Evolutionary conservation across 2,888 invertebrate genomes (phyloP), one percentile per base, ranked within the genome.

Genomic region (Lasius fuliginosus): DNA sequence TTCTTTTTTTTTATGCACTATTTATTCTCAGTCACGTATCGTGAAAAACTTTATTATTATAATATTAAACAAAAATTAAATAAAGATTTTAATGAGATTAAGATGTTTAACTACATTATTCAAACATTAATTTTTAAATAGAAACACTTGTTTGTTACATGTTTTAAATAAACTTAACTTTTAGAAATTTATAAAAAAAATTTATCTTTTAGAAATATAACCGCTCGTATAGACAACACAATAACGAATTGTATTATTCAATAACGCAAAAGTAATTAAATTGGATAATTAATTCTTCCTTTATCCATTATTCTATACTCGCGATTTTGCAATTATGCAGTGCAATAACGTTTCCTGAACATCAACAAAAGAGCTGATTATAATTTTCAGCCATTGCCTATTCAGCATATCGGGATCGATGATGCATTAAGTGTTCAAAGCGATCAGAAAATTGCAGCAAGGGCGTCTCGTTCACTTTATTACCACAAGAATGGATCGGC

Each of bases 381-480:
- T 15, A 73, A 49, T 62, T 81, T 81, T 73, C 8, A 18, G 33
- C 36, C 12, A 27, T 4, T 40, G 9, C 40, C 11, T 23, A 23
- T 71, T 69, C n/a, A 71, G 18, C 23, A 46, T 33, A 60, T 71
- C 27, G 23, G 33, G 1, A 73, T 73, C 60, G 36, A 81, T 58
- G 65, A 83, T 69, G 64, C 68, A 83, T 65, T 76, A 83, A 58
- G 82, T 49, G 67, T 65, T 81, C 33, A 82, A 84, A 79, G 69
- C 67, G 23, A 46, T 58, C 83, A 65, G 79, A 88, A 89, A 89
- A 89, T 77, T 84, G 87, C 83, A 87, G 77, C 49, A 68, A 60
- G 60, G 58, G 77, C 65, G n/a, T 65, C 84, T 62, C 53, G 84
- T 85, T 85, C 85, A 82, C 82, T 90, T 88, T 89, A 88, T 89